Percentiles rank a stretch among this genome's conserved stretches.
These are phyloP conservation scores for Macrochelys suwanniensis DNA, from an alignment of 2,797 vertebrate species.

Conservation along the genomic window DNA sequence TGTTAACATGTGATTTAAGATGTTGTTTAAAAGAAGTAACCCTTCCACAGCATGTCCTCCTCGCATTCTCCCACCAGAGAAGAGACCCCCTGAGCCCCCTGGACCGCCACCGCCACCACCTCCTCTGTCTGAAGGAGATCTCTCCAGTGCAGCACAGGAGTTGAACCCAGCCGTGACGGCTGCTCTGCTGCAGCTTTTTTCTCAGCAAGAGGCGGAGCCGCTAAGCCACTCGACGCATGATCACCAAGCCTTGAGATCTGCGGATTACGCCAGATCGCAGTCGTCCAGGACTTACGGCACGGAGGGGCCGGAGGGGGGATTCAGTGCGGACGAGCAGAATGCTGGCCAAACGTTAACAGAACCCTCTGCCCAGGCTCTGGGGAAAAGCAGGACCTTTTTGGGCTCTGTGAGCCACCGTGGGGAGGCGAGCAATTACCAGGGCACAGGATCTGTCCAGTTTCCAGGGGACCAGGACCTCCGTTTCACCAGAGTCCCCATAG, in stretches of 20 bases:
- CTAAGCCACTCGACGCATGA: conserved; percentile 77
- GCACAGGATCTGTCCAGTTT: conserved; percentile 88
- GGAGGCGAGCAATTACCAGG: conserved; percentile 84
- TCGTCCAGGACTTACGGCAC: conserved; percentile 82
- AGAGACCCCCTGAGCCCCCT: conserved; percentile 89
- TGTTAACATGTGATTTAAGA: conserved; percentile 79
- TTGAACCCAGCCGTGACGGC: conserved; percentile 91
- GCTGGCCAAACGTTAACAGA: conserved; percentile 80
- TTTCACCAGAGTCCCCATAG: conserved; percentile 86
- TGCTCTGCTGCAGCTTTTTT: conserved; percentile 93
- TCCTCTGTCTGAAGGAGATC: conserved; percentile 80
- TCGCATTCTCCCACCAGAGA: conserved; percentile 86
- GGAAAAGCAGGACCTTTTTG: conserved; percentile 87
- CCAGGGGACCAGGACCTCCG: conserved; percentile 97
- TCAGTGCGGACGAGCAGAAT: conserved; percentile 81
- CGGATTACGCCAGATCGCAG: conserved; percentile 76
- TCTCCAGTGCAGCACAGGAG: conserved; percentile 83
- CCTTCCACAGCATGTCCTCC: conserved; percentile 85
- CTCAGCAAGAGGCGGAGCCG: conserved; percentile 88
- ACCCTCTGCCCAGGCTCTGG: conserved; percentile 78
- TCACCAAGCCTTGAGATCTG: conserved; percentile 70
- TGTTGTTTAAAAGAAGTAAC: conserved; percentile 87
- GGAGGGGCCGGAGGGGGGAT: conserved; percentile 80
- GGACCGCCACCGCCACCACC: conserved; percentile 86
- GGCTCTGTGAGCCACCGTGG: conserved; percentile 85